Base-by-base conservation (phyloP, 2,113 vertebrate species). In the Todiramphus chloris region DNA sequence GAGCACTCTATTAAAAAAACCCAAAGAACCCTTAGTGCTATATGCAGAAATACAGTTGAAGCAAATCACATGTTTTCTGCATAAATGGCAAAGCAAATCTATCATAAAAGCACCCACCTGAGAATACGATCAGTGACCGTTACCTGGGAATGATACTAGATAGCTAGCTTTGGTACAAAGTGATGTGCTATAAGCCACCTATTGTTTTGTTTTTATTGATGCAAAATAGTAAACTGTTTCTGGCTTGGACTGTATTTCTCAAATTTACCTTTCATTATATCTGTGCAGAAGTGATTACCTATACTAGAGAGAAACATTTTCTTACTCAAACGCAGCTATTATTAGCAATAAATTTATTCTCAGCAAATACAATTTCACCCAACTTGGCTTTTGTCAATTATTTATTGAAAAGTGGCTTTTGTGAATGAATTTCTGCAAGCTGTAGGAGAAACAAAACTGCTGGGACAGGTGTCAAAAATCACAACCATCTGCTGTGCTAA, bases 381-480 rank as follows among this genome's bases (percentile, higher is more conserved):
- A 84, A 20, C 50, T 56, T 96, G 66, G 66, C 35, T 93, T 96
- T 96, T 95, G 87, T 91, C 70, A 87, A 44, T 89, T 70, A 81
- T 24, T 74, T 86, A 77, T 83, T 86, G 60, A 89, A 31, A 86
- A 89, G 70, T 64, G 35, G 15, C n/a, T 79, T 68, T 87, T 90
- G 56, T 78, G 13, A 63, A n/a, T 70, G 41, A 53, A 77, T 78
- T 91, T 94, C 53, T 95, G 60, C 43, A 85, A 88, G 68, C 56
- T 35, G 14, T 51, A 86, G 48, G 56, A 80, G 80, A 94, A 92
- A 3, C 46, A 91, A 68, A 96, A 83, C 90, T 88, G 27, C 66
- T 53, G 64, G 82, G 81, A 91, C 87, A 87, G 80, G 82, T 63
- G 53, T 95, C 89, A 91, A 69, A 87, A 90, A 46, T 90, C 72